Conservation (phyloP, 2,797 vertebrate species). For the Xenentodon cancila region DNA sequence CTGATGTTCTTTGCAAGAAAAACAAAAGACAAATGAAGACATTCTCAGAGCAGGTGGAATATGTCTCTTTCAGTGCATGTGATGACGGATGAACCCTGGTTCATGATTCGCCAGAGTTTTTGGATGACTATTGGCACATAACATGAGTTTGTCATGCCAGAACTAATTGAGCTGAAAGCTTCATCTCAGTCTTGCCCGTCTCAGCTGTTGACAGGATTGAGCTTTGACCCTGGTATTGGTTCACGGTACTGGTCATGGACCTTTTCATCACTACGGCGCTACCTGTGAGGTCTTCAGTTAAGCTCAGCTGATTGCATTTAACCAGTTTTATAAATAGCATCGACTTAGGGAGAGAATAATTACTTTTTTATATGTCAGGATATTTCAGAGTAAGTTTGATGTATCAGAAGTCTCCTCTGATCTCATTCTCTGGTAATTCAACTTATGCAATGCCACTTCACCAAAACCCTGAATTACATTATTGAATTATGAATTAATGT, state of each 20-base stretch:
- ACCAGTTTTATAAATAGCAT: neutral
- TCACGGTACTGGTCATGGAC: slow-evolving; percentile 38
- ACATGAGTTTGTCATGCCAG: slow-evolving; percentile 28
- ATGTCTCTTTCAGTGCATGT: slow-evolving; percentile 2
- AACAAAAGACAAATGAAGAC: slow-evolving; percentile 2
- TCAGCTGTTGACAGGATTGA: slow-evolving; percentile 35
- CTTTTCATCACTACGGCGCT: slow-evolving; percentile 19
- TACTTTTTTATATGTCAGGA: slow-evolving; percentile 13
- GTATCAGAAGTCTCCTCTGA: slow-evolving; percentile 13
- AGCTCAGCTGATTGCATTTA: slow-evolving; percentile 20
- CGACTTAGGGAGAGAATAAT: slow-evolving; percentile 9
- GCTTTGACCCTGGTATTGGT: slow-evolving; percentile 30
- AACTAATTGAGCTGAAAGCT: slow-evolving; percentile 38
- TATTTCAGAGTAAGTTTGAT: neutral
- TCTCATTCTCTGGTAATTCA: slow-evolving; percentile 18
- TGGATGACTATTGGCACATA: neutral
- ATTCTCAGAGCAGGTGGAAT: neutral
- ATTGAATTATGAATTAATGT: neutral
- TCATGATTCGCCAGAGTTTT: neutral
- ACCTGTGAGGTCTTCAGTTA: slow-evolving; percentile 25
- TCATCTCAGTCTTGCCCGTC: slow-evolving; percentile 43
- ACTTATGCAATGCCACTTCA: slow-evolving; percentile 3
- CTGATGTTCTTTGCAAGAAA: neutral
- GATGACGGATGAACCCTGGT: slow-evolving; percentile 9
- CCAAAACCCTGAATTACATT: slow-evolving; percentile 1